Conservation (phyloP, 2,113 vertebrate species). For the Sphyrna mokarran region DNA sequence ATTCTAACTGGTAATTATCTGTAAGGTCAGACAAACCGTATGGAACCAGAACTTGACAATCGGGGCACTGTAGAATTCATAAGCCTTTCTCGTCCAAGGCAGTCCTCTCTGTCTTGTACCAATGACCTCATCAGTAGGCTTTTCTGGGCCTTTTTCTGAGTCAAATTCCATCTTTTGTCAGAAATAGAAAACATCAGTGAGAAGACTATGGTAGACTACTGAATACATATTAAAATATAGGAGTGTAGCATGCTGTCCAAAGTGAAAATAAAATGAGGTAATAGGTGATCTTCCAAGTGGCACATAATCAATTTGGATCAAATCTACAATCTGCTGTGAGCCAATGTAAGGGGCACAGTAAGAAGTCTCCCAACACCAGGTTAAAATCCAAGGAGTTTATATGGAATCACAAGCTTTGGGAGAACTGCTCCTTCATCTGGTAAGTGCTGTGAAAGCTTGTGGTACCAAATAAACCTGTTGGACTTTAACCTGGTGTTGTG, state of each 20-base stretch:
- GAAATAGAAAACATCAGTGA: neutral
- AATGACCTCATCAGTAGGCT: slow-evolving; percentile 39
- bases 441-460: no score
- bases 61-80: slow-evolving; percentile 89
- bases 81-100: slow-evolving; percentile 67
- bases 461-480: no score
- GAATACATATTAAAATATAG: neutral
- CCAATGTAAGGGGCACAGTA: no score
- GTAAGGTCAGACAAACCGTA: slow-evolving; percentile 67
- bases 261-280: neutral
- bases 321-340: neutral
- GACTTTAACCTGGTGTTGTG: no score
- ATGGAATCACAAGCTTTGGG: no score
- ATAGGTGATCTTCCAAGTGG: neutral
- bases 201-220: neutral
- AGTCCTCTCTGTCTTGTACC: slow-evolving; percentile 50
- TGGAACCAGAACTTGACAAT: slow-evolving; percentile 99
- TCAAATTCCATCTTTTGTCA: slow-evolving; percentile 58
- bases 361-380: no score
- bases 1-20: neutral
- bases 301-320: neutral
- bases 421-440: no score
- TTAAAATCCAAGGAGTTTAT: no score
- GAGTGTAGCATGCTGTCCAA: neutral
- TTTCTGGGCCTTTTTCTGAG: slow-evolving; percentile 61